Evolutionary conservation across 30 jellyfish, hydroid and myxozoan genomes (phyloP).

Genomic region (Catostylus mosaicus): DNA sequence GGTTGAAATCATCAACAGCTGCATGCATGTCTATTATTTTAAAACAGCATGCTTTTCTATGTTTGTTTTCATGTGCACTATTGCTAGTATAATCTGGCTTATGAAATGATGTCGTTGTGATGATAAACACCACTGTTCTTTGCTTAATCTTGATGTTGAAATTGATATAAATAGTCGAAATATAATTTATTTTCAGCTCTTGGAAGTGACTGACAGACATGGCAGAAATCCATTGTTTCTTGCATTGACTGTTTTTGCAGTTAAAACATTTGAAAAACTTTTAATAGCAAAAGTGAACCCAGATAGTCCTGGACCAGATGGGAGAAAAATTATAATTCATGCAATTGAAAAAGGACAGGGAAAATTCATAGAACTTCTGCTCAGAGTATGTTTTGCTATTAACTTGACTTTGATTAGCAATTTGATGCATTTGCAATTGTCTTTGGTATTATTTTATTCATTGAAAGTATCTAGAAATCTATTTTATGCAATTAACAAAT

Average conservation of each 20-base stretch:
- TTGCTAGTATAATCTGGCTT: no score
- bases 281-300: conserved; percentile 54
- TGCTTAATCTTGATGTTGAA: no score
- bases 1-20: not conserved
- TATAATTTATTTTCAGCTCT: conserved; percentile 43
- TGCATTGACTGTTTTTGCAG: conserved; percentile 46
- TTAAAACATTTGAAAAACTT: conserved; percentile 46
- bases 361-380: conserved; percentile 28
- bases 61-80: no score
- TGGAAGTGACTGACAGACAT: conserved; percentile 49
- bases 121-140: no score
- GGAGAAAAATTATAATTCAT: conserved; percentile 66
- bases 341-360: conserved; percentile 72
- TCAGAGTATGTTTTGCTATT: conserved; percentile 24
- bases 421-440: no score
- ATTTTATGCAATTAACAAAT: no score
- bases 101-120: no score
- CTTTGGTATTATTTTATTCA: no score
- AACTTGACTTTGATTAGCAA: not conserved
- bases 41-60: not conserved
- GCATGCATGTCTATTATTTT: not conserved
- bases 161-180: no score
- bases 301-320: conserved; percentile 69
- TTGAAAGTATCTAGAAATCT: no score
- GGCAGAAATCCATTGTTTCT: conserved; percentile 66